Conservation (phyloP, 2,113 vertebrate genomes). For the Cyanoderma ruficeps region DNA sequence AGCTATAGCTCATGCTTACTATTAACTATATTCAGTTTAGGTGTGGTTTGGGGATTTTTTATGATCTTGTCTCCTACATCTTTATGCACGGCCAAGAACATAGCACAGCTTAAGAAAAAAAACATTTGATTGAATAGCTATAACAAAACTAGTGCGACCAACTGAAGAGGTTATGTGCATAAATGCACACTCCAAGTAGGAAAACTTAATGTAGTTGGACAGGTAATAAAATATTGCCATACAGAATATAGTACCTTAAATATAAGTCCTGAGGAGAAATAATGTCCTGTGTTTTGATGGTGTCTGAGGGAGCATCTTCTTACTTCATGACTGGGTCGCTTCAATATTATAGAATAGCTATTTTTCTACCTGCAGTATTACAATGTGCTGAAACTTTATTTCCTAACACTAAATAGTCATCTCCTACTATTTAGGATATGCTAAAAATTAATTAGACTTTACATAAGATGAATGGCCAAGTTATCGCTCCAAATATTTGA, state of each 20-base stretch:
- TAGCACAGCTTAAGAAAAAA: neutral
- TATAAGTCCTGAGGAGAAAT: neutral
- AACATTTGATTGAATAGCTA: neutral
- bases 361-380: neutral
- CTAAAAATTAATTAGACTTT: neutral
- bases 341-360: neutral
- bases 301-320: neutral
- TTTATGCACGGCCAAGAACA: neutral
- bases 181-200: neutral
- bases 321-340: neutral
- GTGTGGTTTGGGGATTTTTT: neutral
- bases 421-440: neutral
- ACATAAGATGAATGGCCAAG: neutral
- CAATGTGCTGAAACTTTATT: neutral
- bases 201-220: neutral
- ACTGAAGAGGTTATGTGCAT: neutral
- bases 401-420: neutral
- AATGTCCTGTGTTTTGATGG: neutral
- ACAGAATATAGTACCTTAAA: neutral
- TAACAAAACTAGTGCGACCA: neutral
- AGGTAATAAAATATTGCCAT: neutral
- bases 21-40: neutral
- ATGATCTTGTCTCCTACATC: neutral
- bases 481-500: neutral
- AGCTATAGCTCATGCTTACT: neutral